A percentile compares a stretch with the other conserved stretches of the same genome.
Conservation (phyloP, 1,140 invertebrate genomes). For the Gryllus bimaculatus region DNA sequence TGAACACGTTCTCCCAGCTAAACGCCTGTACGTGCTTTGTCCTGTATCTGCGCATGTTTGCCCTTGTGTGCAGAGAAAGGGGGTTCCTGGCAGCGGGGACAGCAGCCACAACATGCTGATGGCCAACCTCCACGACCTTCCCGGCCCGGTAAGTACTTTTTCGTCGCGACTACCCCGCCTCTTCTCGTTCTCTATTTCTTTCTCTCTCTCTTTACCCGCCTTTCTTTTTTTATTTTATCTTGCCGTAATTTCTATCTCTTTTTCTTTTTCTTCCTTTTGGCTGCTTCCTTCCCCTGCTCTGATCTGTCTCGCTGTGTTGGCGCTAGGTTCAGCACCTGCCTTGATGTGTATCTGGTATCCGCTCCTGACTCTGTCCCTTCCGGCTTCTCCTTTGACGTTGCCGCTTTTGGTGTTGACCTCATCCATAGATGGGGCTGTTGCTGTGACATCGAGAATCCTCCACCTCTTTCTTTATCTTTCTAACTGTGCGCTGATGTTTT, state of each 20-base stretch:
- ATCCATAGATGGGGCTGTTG: background rate
- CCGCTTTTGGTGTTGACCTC: background rate
- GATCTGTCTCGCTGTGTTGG: background rate
- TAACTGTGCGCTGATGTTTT: too few species aligned
- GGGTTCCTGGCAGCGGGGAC: slow-evolving; percentile 28
- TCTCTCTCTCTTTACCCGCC: slow-evolving; percentile 5
- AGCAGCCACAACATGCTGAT: slow-evolving; percentile 34
- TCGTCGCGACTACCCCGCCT: slow-evolving; percentile 2
- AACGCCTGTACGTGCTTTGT: too few species aligned
- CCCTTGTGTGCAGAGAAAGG: slow-evolving; percentile 33
- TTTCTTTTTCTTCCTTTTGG: background rate
- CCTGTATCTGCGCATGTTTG: too few species aligned
- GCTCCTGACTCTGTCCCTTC: background rate
- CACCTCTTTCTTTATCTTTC: background rate
- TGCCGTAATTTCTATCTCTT: slow-evolving; percentile 7
- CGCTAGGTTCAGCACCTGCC: background rate
- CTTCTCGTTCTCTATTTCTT: slow-evolving; percentile 7
- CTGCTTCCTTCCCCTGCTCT: background rate
- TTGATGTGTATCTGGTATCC: background rate
- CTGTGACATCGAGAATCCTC: background rate
- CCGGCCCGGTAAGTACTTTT: slow-evolving; percentile 31
- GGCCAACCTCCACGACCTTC: slow-evolving; percentile 32
- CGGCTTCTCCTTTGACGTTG: background rate
- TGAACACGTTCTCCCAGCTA: too few species aligned
- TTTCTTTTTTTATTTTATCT: slow-evolving; percentile 8